phyloP scores from a whole-genome alignment of 2,113 vertebrate species.

The Murina feae region DNA sequence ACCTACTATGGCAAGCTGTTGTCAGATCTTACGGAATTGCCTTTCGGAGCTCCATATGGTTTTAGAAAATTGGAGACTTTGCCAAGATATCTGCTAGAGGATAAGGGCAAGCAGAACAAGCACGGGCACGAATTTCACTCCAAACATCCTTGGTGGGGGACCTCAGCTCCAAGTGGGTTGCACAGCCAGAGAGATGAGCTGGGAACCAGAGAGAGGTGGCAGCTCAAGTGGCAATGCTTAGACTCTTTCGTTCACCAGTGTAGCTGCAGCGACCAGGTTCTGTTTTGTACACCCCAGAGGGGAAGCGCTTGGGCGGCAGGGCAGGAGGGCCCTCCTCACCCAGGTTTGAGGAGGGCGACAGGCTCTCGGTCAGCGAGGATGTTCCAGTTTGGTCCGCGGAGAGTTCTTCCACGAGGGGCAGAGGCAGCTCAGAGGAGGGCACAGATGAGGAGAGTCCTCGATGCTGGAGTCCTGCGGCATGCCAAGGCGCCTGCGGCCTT shows the following conservation, averaged over 20 bases:
- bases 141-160: constrained; percentile 26
- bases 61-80: constrained; percentile 24
- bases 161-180: constrained; percentile 66
- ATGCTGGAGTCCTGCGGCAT: constrained; percentile 96
- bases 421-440: constrained; percentile 94
- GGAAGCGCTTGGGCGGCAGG: constrained; percentile 82
- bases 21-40: not conserved
- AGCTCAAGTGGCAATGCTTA: constrained; percentile 90
- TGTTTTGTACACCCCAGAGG: constrained; percentile 86
- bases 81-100: constrained; percentile 34
- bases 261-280: constrained; percentile 85
- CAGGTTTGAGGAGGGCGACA: constrained; percentile 94
- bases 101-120: constrained; percentile 25
- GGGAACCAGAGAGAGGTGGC: constrained; percentile 68
- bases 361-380: constrained; percentile 90
- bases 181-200: constrained; percentile 52
- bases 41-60: not conserved
- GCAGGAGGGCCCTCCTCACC: constrained; percentile 92
- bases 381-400: constrained; percentile 91
- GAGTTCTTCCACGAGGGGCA: constrained; percentile 95
- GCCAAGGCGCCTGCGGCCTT: constrained; percentile 80
- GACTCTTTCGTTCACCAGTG: constrained; percentile 76
- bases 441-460: constrained; percentile 91
- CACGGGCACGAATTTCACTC: constrained; percentile 68
- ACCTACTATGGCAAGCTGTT: not conserved